phyloP scores from a whole-genome alignment of 2,888 invertebrate genomes.

The Notocelia uddmanniana region DNA sequence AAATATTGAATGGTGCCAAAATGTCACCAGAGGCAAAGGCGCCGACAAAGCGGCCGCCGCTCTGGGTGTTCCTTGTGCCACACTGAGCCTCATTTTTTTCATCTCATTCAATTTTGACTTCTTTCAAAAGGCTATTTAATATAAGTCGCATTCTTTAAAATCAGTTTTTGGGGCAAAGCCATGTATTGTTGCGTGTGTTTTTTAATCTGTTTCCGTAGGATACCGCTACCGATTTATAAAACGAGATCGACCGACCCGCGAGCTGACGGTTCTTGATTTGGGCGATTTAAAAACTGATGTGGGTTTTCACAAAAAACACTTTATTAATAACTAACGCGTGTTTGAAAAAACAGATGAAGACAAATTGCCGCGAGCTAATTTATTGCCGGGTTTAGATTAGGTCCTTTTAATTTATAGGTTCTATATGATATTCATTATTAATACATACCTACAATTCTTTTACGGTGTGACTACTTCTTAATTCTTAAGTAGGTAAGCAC shows the following conservation, averaged over 20 bases:
- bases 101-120: conserved; percentile 86
- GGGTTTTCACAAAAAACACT: conserved; percentile 78
- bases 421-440: conserved; percentile 18
- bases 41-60: conserved; percentile 82
- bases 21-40: conserved; percentile 82
- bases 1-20: conserved; percentile 86
- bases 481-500: conserved; percentile 1
- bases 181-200: conserved; percentile 78
- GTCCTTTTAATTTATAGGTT: conserved; percentile 64
- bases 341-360: conserved; percentile 78
- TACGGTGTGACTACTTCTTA: no score
- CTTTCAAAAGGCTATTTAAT: conserved; percentile 85
- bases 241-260: conserved; percentile 70
- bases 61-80: conserved; percentile 82
- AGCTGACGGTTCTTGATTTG: conserved; percentile 76
- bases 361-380: conserved; percentile 74
- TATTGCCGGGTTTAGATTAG: conserved; percentile 45
- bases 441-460: not conserved
- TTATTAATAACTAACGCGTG: conserved; percentile 79
- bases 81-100: conserved; percentile 83
- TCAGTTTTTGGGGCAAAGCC: conserved; percentile 80
- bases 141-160: conserved; percentile 84
- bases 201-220: conserved; percentile 86
- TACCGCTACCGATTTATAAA: conserved; percentile 84
- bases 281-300: conserved; percentile 82